Evolutionary conservation across 2,113 vertebrate species (phyloP).

Genomic region (Salvelinus sp.): DNA sequence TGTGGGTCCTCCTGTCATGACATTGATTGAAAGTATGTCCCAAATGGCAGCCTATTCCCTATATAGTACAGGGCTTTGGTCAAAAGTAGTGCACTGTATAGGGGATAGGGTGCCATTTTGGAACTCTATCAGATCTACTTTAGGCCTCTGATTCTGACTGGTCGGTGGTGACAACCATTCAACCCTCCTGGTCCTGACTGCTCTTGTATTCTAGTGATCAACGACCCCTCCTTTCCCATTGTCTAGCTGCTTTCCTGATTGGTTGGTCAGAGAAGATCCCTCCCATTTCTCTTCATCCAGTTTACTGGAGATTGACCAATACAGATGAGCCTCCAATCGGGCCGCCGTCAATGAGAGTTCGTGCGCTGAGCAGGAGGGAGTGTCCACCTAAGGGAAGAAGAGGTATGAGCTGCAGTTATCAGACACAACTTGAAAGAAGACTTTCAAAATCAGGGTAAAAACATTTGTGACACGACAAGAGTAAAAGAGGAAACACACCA

Average conservation of each 20-base stretch:
- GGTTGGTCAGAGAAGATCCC: conserved; percentile 63
- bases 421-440: not conserved
- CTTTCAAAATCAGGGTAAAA: not conserved
- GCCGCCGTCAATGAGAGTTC: conserved; percentile 84
- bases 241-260: conserved; percentile 58
- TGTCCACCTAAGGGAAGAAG: conserved; percentile 82
- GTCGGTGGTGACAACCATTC: conserved; percentile 80
- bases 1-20: conserved; percentile 26
- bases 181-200: conserved; percentile 73
- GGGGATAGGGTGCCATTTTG: too few relatives aligned
- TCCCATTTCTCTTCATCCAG: conserved; percentile 79
- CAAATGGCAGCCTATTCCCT: too few relatives aligned
- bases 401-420: conserved; percentile 44
- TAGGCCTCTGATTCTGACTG: conserved; percentile 84
- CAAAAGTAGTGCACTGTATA: too few relatives aligned
- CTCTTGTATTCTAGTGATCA: conserved; percentile 71
- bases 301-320: conserved; percentile 93
- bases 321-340: conserved; percentile 87
- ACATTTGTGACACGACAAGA: not conserved
- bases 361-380: conserved; percentile 85
- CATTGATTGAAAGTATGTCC: conserved; percentile 3
- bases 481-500: too few relatives aligned
- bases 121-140: conserved; percentile 53
- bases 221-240: conserved; percentile 56
- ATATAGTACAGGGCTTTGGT: too few relatives aligned